Base-by-base conservation (phyloP, 2,797 vertebrate genomes). In the Rhynchotus rufescens region DNA sequence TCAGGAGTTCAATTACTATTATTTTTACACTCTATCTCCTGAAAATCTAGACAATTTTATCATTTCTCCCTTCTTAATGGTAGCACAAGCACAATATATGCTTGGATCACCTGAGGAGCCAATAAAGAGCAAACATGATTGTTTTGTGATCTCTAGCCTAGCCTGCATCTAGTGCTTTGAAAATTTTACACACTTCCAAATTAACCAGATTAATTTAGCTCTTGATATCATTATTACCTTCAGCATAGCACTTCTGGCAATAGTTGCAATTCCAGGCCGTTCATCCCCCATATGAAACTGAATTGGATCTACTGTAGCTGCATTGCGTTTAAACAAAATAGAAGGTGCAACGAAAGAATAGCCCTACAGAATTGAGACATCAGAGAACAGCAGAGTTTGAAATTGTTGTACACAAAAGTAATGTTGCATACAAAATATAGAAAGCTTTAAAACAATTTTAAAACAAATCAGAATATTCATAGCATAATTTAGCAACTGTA, bases 261-360 rank as follows among this genome's bases (percentile, higher is more conserved):
- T 99, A 34, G 98, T 98, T 32, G 98, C 98, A 34, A 97, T 97
- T 68, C 99, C 99, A 15, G 99, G 99, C 67, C 99, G 98, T 74
- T 99, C 99, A 11, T 97, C 97, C 65, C 97, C 98, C 67, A 98
- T 92, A 69, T 98, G 98, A 97, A 99, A 98, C 97, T 99, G 98
- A 83, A 98, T 96, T 25, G 98, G 98, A 91, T 99, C 99, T 60
- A 98, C 98, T 96, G 99, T 99, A 92, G 99, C 99, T 65, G 98
- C 99, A 60, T 99, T 99, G 93, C 98, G 99, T 98, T 99, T 99
- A 96, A 99, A 99, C 76, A 99, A 98, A 94, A 99, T 99, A 89
- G 99, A 99, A 59, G 99, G 99, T 79, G 99, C 98, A 96, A 99
- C 99, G 80, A 99, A 99, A 79, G 99, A 99, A 96, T 99, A 99